Conservation (phyloP, 2,113 vertebrate species). For the Charadrius vociferus region DNA sequence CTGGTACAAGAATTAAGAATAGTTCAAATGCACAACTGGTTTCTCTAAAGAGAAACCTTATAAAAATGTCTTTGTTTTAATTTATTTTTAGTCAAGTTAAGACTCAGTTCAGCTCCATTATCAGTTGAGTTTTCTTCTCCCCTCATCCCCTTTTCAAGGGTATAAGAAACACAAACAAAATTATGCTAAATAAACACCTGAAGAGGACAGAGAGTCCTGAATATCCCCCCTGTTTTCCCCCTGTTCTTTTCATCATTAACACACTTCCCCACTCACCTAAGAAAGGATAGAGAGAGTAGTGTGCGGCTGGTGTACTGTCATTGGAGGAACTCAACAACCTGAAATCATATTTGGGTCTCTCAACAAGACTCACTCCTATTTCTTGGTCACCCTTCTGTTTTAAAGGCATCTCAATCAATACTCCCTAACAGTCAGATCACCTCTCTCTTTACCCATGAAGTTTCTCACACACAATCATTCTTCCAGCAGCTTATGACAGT, state of each 20-base stretch:
- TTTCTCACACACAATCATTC: background rate
- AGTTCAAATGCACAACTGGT: background rate
- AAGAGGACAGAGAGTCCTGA: background rate
- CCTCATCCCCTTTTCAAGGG: background rate
- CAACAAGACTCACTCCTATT: background rate
- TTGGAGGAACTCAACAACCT: background rate
- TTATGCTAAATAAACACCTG: background rate
- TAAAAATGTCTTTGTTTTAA: background rate
- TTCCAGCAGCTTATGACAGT: background rate
- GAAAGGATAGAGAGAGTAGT: background rate
- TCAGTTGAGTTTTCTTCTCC: background rate
- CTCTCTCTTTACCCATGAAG: background rate
- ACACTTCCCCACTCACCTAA: background rate
- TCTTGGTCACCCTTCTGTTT: background rate
- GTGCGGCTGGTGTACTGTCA: background rate
- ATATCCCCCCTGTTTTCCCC: background rate
- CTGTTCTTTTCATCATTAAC: background rate
- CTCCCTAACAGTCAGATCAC: background rate
- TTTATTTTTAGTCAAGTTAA: background rate
- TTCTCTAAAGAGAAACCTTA: background rate
- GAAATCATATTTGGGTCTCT: background rate
- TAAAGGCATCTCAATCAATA: background rate
- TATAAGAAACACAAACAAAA: background rate
- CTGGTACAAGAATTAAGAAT: background rate
- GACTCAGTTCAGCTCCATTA: background rate